Evolutionary conservation across 1,140 invertebrate genomes (phyloP).

Genomic region (Aphidius ervi): DNA sequence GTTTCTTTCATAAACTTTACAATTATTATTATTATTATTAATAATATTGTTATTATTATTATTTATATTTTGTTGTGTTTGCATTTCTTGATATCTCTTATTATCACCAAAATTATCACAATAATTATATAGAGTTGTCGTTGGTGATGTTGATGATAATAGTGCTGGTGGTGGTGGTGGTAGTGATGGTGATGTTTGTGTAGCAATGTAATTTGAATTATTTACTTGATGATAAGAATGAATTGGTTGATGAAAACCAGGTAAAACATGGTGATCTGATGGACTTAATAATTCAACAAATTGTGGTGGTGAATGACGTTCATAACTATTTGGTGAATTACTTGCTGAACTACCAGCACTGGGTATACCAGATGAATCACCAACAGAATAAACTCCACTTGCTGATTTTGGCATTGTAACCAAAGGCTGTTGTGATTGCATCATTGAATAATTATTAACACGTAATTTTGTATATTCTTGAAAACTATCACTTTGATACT

Average conservation of each 20-base stretch:
- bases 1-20: slow-evolving; percentile 14
- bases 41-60: too few relatives aligned
- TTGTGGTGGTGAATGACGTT: slow-evolving; percentile 35
- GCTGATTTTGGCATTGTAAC: slow-evolving; percentile 21
- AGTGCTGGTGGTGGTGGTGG: too few relatives aligned
- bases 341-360: slow-evolving; percentile 39
- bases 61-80: slow-evolving; percentile 14
- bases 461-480: too few relatives aligned
- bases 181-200: too few relatives aligned
- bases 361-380: slow-evolving; percentile 31
- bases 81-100: slow-evolving; percentile 24
- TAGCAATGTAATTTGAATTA: too few relatives aligned
- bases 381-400: slow-evolving; percentile 23
- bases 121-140: slow-evolving; percentile 18
- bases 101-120: slow-evolving; percentile 28
- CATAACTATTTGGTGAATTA: slow-evolving; percentile 39
- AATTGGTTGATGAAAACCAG: slow-evolving; percentile 23
- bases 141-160: slow-evolving; percentile 24
- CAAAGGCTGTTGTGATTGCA: slow-evolving; percentile 29
- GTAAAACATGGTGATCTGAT: slow-evolving; percentile 26
- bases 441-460: slow-evolving; percentile 7
- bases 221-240: slow-evolving; percentile 10
- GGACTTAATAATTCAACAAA: slow-evolving; percentile 42
- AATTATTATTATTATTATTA: too few relatives aligned
- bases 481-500: neutral